Percentiles rank a stretch among this genome's conserved stretches.
phyloP scores from a whole-genome alignment of 2,797 vertebrate species.

The Anguilla marmorata region DNA sequence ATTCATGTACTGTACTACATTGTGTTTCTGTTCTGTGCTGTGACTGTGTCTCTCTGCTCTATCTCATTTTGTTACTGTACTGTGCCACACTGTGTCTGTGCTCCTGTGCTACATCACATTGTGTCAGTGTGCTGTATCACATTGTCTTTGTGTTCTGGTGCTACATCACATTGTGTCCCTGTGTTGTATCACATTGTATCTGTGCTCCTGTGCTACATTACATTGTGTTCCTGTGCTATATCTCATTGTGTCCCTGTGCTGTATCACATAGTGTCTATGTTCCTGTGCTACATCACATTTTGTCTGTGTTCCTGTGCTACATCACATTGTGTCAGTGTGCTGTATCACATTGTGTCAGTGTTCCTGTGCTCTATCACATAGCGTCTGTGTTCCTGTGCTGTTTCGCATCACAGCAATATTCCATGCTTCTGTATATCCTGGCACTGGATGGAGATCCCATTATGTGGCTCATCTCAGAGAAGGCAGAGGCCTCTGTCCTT shows the following conservation, averaged over 20 bases:
- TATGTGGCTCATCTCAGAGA: not conserved
- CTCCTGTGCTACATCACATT: not conserved
- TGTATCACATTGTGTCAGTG: not conserved
- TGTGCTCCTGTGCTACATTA: not conserved
- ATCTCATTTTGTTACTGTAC: too few relatives aligned
- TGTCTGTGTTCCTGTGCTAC: not conserved
- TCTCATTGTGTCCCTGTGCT: not conserved
- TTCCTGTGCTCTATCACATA: not conserved
- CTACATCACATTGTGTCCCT: too few relatives aligned
- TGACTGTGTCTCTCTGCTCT: not conserved
- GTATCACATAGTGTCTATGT: not conserved
- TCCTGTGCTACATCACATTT: not conserved
- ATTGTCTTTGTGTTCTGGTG: not conserved
- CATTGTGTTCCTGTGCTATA: not conserved
- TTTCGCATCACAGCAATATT: not conserved
- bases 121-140: not conserved
- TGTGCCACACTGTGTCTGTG: not conserved
- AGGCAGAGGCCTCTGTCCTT: constrained; percentile 7
- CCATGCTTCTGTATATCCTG: not conserved
- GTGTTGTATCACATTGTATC: not conserved
- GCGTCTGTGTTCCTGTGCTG: not conserved
- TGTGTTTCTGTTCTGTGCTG: not conserved
- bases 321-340: not conserved
- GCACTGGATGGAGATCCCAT: not conserved
- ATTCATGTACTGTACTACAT: not conserved